Conservation (phyloP, 2,888 invertebrate species). For the Drosophila leonis region DNA sequence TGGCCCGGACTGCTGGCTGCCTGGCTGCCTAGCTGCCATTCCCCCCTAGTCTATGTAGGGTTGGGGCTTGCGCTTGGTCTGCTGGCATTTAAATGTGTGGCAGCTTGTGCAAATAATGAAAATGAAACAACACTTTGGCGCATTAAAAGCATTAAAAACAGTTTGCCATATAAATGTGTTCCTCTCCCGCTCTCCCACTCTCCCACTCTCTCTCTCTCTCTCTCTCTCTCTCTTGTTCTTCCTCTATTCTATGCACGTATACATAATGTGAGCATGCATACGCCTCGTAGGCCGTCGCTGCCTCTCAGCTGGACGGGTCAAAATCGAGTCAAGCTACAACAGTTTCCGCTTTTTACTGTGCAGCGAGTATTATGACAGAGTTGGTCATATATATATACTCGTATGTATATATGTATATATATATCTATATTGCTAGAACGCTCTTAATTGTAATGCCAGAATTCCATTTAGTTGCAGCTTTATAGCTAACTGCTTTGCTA, state of each 20-base stretch:
- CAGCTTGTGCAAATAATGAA: conserved; percentile 80
- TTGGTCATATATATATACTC: neutral
- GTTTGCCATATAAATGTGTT: conserved; percentile 74
- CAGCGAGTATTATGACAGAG: neutral
- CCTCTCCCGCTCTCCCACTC: conserved; percentile 5
- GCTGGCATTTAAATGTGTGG: conserved; percentile 77
- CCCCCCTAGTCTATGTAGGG: neutral
- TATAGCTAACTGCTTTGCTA: neutral
- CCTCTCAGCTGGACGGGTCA: conserved; percentile 7
- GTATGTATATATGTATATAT: neutral
- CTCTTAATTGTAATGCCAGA: neutral
- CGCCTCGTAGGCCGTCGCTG: conserved; percentile 58
- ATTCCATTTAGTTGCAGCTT: neutral
- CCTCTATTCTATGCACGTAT: conserved; percentile 55
- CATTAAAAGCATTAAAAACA: conserved; percentile 82
- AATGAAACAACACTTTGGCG: conserved; percentile 81
- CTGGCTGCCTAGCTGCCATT: neutral
- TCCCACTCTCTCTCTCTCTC: neutral
- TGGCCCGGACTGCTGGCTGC: neutral
- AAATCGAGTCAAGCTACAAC: conserved; percentile 24
- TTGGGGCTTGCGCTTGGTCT: conserved; percentile 2
- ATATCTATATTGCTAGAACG: neutral
- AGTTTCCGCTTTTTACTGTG: conserved; percentile 1
- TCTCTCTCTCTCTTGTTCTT: neutral
- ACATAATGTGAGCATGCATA: conserved; percentile 69